A percentile compares a stretch with the other conserved stretches of the same genome.
Evolutionary conservation across 2,888 invertebrate species (phyloP).

Genomic region (Alviniconcha strummeri): DNA sequence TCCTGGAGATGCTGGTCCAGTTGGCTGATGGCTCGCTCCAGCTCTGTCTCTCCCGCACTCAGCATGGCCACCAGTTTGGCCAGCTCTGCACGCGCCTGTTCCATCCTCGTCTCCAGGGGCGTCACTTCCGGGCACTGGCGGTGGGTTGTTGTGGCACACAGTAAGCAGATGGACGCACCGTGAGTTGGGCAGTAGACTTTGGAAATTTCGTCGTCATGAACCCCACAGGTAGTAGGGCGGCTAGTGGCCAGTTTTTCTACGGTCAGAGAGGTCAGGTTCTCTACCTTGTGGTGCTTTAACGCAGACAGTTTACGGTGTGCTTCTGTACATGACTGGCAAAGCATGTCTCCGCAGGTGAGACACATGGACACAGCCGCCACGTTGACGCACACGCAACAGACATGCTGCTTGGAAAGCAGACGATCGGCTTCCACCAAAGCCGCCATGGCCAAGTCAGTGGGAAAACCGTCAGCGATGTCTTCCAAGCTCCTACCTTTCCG

Average conservation of each 20-base stretch:
- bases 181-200: constrained; percentile 9
- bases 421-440: not conserved
- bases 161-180: not conserved
- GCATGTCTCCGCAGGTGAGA: constrained; percentile 3
- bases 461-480: constrained; percentile 2
- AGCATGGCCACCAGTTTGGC: not conserved
- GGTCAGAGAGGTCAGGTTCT: constrained; percentile 11
- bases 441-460: constrained; percentile 13
- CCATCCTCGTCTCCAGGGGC: not conserved
- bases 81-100: not conserved
- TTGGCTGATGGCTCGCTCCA: no score
- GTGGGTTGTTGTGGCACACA: constrained; percentile 12
- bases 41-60: not conserved
- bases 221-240: not conserved
- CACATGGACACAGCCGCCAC: constrained; percentile 10
- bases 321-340: constrained; percentile 5
- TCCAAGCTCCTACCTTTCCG: not conserved
- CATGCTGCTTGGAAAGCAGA: not conserved
- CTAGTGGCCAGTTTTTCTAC: not conserved
- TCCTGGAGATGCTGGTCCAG: no score
- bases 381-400: not conserved
- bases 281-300: not conserved
- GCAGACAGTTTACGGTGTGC: not conserved
- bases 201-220: not conserved
- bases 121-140: constrained; percentile 2